A percentile compares a stretch with the other conserved stretches of the same genome.
Evolutionary conservation across 1,140 invertebrate genomes (phyloP).

Genomic region (Brachionus plicatilis): DNA sequence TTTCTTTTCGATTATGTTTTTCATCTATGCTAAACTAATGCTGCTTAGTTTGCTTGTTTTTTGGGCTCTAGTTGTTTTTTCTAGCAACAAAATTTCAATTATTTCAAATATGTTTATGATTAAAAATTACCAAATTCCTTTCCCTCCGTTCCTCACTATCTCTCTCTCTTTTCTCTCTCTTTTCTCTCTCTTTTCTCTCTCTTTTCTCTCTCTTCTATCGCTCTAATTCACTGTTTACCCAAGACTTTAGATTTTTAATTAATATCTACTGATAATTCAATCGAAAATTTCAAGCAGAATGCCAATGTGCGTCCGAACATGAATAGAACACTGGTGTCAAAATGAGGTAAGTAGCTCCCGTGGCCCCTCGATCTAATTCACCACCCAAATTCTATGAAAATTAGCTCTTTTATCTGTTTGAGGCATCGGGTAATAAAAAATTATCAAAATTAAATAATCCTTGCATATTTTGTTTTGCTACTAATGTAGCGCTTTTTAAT

Average conservation of each 20-base stretch:
- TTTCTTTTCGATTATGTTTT: conserved; percentile 31
- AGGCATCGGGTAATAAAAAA: no score
- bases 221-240: background rate
- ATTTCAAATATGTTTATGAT: conserved; percentile 37
- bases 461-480: no score
- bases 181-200: background rate
- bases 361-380: background rate
- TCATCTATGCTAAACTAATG: conserved; percentile 1
- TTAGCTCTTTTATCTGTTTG: background rate
- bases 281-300: background rate
- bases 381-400: background rate
- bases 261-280: background rate
- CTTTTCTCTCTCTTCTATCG: background rate
- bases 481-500: no score
- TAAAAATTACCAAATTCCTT: conserved; percentile 16
- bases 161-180: background rate
- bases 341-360: background rate
- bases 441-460: no score
- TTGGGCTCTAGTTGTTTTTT: background rate
- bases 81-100: conserved; percentile 18
- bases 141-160: background rate
- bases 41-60: background rate
- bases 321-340: background rate
- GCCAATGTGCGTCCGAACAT: background rate
- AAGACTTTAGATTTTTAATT: background rate